Percentiles rank a stretch among this genome's conserved stretches.
Conservation (phyloP, 1,140 invertebrate genomes). For the Drosophila pseudoananassae region DNA sequence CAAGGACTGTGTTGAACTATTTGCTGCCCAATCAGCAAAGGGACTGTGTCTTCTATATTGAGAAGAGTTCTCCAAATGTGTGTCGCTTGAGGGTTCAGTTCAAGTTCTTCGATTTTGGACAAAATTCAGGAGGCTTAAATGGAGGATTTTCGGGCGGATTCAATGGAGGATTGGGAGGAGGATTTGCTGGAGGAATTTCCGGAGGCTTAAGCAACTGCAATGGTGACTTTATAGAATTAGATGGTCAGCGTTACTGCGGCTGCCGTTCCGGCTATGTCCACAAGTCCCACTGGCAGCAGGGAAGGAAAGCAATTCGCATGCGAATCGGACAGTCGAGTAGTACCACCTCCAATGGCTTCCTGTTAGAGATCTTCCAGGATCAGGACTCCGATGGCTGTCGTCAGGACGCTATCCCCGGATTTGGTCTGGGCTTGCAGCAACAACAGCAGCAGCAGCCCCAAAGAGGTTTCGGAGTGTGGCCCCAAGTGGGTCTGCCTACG, state of each 20-base stretch:
- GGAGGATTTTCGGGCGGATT: conserved; percentile 7
- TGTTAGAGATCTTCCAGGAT: conserved; percentile 86
- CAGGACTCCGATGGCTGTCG: conserved; percentile 82
- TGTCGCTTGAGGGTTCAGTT: conserved; percentile 86
- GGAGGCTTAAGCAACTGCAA: conserved; percentile 64
- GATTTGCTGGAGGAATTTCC: not conserved
- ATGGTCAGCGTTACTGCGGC: conserved; percentile 86
- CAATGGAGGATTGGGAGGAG: conserved; percentile 4
- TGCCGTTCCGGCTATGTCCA: conserved; percentile 85
- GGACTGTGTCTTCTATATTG: conserved; percentile 85
- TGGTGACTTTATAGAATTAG: conserved; percentile 85
- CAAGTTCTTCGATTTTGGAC: conserved; percentile 86
- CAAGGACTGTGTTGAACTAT: conserved; percentile 75
- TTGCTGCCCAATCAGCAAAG: conserved; percentile 68
- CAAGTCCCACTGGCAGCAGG: conserved; percentile 66
- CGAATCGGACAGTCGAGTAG: conserved; percentile 63
- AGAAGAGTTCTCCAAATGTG: conserved; percentile 83
- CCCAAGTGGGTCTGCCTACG: conserved; percentile 15
- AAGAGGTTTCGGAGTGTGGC: conserved; percentile 17
- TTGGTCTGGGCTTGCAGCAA: conserved; percentile 29
- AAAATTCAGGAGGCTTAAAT: conserved; percentile 18
- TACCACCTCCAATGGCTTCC: conserved; percentile 84
- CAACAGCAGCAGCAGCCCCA: conserved; percentile 14
- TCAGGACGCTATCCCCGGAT: not conserved
- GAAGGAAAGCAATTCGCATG: conserved; percentile 82